Evolutionary conservation across 1,140 invertebrate genomes (phyloP), one percentile per base, ranked within the genome.

Genomic region (Lysiphlebus fabarum): DNA sequence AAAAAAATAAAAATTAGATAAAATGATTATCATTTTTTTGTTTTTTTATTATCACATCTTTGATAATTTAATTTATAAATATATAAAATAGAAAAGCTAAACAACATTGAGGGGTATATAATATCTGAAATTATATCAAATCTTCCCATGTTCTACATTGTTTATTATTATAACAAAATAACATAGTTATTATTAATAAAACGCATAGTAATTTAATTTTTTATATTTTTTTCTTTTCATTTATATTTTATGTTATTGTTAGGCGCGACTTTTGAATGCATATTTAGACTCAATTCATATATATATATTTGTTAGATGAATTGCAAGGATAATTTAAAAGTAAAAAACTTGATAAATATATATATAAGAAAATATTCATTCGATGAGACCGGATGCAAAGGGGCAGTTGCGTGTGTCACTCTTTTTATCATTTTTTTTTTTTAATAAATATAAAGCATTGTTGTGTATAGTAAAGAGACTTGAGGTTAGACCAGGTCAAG

Each of bases 331-430:
- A n/a, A n/a, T n/a, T n/a, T n/a, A n/a, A n/a, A n/a, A n/a, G n/a
- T n/a, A n/a, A n/a, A n/a, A n/a, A n/a, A n/a, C n/a, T n/a, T n/a
- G n/a, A n/a, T n/a, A n/a, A n/a, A n/a, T n/a, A 26, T 4, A n/a
- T 43, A 17, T 43, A 43, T 10, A n/a, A n/a, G 42, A 43, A n/a
- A 43, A 26, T 26, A 26, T 26, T 26, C 17, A 71, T 76, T 77
- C 76, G 75, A 78, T 78, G 75, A 76, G 76, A 78, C 74, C 75
- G 76, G 76, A 78, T 76, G 75, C 68, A 58, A 67, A 76, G 70
- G 72, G 73, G 76, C 75, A 77, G 69, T 77, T 76, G 76, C 74
- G 75, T 76, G 76, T 67, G 65, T 54, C 17, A 26, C 17, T 26
- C 17, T 26, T 26, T 26, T 26, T 26, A n/a, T n/a, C n/a, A n/a